These are phyloP conservation scores for Tipula helvola DNA, from an alignment of 2,888 invertebrate genomes.

Conservation along the genomic window DNA sequence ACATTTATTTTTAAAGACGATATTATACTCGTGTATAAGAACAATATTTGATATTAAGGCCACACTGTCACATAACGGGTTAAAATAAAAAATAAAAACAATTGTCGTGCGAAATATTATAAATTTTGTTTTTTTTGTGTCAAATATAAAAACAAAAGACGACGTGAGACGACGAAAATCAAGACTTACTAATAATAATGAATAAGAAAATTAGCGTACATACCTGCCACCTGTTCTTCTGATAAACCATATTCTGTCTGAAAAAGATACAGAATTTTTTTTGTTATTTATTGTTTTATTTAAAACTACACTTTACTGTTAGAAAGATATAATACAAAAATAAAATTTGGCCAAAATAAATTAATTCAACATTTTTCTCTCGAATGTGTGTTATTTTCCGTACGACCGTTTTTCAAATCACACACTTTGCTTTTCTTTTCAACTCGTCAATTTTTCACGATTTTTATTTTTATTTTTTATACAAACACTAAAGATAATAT, in stretches of 20 bases:
- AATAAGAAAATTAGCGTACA: conserved; percentile 19
- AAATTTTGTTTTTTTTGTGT: neutral
- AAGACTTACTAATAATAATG: neutral
- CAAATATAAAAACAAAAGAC: neutral
- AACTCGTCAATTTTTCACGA: neutral
- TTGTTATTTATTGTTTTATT: neutral
- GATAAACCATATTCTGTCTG: conserved; percentile 79
- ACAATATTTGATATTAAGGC: neutral
- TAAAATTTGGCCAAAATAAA: neutral
- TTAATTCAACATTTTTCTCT: neutral
- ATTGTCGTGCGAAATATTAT: neutral
- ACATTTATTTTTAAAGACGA: neutral
- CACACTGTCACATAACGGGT: neutral
- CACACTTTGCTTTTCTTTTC: neutral
- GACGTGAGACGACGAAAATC: neutral
- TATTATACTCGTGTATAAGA: neutral
- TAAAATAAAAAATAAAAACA: neutral
- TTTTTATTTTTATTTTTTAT: neutral
- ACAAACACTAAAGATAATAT: conserved; percentile 12
- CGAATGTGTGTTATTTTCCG: neutral
- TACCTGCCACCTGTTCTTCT: conserved; percentile 80
- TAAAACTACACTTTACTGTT: neutral
- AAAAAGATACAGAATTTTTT: conserved; percentile 30
- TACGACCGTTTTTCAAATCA: neutral
- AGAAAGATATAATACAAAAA: neutral